Evolutionary conservation across 30 jellyfish, hydroid and myxozoan genomes (phyloP).

Genomic region (Hydractinia symbiolongicarpus): DNA sequence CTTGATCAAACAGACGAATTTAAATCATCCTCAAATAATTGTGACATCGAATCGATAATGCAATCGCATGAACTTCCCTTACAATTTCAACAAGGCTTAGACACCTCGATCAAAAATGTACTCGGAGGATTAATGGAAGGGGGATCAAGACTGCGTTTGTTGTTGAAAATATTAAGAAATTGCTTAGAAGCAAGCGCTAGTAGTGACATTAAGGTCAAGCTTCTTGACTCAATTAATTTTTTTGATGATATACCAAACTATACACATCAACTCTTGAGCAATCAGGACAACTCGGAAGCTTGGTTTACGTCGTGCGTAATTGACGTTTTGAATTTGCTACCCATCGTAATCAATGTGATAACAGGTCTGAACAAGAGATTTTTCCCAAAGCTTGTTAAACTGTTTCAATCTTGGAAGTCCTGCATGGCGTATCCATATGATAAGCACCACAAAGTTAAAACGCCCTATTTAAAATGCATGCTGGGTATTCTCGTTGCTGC

Average conservation of each 20-base stretch:
- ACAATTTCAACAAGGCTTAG: constrained; percentile 13
- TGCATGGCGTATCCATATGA: constrained; percentile 47
- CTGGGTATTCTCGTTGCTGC: background rate
- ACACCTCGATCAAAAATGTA: constrained; percentile 19
- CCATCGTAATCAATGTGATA: background rate
- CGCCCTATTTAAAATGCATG: constrained; percentile 13
- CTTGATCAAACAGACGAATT: constrained; percentile 58
- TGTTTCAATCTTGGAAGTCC: background rate
- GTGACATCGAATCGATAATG: constrained; percentile 54
- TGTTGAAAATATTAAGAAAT: constrained; percentile 38
- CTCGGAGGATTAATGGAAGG: constrained; percentile 68
- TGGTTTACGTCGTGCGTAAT: constrained; percentile 39
- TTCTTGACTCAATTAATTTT: constrained; percentile 2
- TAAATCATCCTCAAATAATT: background rate
- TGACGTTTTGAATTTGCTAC: constrained; percentile 19
- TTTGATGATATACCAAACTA: background rate
- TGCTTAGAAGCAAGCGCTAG: constrained; percentile 44
- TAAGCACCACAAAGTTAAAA: constrained; percentile 53
- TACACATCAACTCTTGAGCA: background rate
- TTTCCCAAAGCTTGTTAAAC: background rate
- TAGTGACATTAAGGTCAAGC: background rate
- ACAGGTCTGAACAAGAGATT: background rate
- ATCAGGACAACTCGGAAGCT: constrained; percentile 19
- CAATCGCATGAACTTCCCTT: background rate
- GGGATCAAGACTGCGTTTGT: constrained; percentile 68